Percentiles rank a stretch among this genome's conserved stretches.
Conservation (phyloP, 1,140 invertebrate species). For the Neoseiulus cucumeris region DNA sequence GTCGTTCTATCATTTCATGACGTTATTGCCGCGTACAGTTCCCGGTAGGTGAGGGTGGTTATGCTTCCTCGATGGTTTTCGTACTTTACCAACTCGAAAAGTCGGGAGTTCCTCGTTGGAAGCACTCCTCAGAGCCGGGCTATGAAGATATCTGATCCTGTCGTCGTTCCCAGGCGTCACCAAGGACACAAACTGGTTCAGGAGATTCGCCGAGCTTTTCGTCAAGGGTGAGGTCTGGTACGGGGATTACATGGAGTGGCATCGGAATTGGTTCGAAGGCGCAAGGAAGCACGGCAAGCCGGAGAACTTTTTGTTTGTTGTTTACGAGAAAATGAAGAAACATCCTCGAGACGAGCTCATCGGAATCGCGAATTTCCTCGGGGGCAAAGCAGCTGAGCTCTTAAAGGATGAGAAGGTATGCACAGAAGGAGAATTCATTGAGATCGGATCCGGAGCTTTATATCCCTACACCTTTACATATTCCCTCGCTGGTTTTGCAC, state of each 20-base stretch:
- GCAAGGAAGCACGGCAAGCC: constrained; percentile 21
- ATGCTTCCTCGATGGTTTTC: too few relatives aligned
- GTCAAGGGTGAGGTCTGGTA: constrained; percentile 24
- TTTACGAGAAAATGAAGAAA: constrained; percentile 32
- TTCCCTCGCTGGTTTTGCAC: too few relatives aligned
- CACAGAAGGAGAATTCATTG: background rate
- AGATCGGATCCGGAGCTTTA: background rate
- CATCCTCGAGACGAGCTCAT: constrained; percentile 26
- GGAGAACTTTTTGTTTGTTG: constrained; percentile 30
- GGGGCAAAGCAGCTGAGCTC: constrained; percentile 17
- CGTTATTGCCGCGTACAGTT: constrained; percentile 20
- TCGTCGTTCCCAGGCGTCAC: too few relatives aligned
- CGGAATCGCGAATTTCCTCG: constrained; percentile 29
- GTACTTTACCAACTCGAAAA: too few relatives aligned
- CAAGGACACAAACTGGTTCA: constrained; percentile 17
- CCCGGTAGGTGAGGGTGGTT: background rate
- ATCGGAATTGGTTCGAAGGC: constrained; percentile 23
- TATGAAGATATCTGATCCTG: too few relatives aligned
- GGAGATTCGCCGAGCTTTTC: constrained; percentile 26
- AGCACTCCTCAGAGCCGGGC: too few relatives aligned
- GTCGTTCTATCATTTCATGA: constrained; percentile 28
- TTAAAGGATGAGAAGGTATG: constrained; percentile 23
- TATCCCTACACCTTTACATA: too few relatives aligned
- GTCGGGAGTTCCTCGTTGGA: too few relatives aligned
- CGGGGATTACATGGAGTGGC: constrained; percentile 28